These are phyloP conservation scores for Egretta garzetta DNA, from an alignment of 2,113 vertebrate species.

Conservation along the genomic window DNA sequence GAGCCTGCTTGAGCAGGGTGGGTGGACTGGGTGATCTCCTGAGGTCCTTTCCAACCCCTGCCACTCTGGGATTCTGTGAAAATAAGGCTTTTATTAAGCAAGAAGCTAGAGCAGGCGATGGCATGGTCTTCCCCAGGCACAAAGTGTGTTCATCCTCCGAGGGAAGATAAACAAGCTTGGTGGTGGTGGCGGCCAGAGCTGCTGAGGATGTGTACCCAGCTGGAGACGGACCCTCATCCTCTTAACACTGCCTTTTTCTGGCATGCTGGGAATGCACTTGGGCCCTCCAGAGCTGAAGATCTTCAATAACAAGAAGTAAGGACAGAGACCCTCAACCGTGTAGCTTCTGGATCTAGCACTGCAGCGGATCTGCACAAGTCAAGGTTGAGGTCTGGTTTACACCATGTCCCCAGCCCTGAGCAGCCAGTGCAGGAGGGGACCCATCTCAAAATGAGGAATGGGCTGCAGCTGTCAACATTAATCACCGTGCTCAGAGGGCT, in stretches of 20 bases:
- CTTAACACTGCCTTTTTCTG: neutral
- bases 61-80: no score
- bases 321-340: neutral
- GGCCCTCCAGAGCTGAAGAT: neutral
- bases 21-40: no score
- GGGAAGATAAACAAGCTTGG: accelerated
- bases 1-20: no score
- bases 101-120: neutral
- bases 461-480: neutral
- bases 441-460: accelerated
- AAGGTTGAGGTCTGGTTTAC: neutral
- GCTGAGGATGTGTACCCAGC: accelerated
- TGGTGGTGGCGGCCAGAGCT: neutral
- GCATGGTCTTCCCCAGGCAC: neutral
- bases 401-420: neutral
- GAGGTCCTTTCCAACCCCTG: no score
- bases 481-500: neutral
- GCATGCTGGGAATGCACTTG: accelerated
- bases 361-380: neutral
- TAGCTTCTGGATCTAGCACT: neutral
- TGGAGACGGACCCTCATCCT: neutral
- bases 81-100: neutral
- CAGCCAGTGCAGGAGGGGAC: neutral
- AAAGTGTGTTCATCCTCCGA: neutral
- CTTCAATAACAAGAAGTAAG: neutral